phyloP scores from a whole-genome alignment of 1,140 invertebrate species.

The Neodiprion lecontei region DNA sequence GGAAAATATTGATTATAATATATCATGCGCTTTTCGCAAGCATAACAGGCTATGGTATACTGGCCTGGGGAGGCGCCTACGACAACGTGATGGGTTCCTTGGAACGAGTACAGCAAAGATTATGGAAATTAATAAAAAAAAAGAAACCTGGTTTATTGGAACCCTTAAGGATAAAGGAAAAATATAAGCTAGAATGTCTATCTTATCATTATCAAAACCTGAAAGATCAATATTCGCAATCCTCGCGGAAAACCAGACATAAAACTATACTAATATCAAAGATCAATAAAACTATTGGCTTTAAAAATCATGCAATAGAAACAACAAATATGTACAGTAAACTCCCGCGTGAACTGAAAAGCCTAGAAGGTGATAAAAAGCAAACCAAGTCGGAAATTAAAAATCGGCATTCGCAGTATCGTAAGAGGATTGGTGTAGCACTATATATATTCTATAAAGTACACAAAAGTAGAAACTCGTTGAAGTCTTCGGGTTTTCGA shows the following conservation, averaged over 20 bases:
- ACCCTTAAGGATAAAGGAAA: not conserved
- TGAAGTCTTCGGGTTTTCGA: too few relatives aligned
- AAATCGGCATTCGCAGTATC: too few relatives aligned
- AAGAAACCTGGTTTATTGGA: not conserved
- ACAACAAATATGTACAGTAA: too few relatives aligned
- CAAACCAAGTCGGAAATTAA: too few relatives aligned
- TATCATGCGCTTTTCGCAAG: constrained; percentile 10
- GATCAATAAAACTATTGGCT: not conserved
- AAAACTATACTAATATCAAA: not conserved
- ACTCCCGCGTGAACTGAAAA: too few relatives aligned
- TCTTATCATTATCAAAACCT: not conserved
- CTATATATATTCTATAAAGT: too few relatives aligned
- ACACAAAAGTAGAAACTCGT: too few relatives aligned
- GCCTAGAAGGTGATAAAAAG: too few relatives aligned
- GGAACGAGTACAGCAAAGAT: not conserved
- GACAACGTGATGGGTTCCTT: not conserved
- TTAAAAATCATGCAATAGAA: too few relatives aligned
- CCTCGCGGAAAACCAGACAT: not conserved
- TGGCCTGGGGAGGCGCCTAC: constrained; percentile 12
- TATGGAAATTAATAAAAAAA: not conserved
- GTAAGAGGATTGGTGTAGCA: too few relatives aligned
- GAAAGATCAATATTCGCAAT: not conserved
- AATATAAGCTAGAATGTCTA: not conserved
- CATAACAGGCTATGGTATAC: constrained; percentile 11
- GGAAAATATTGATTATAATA: not conserved